A percentile compares a stretch with the other conserved stretches of the same genome.
Conservation (phyloP, 53 echinoderm and acorn worm genomes). For the Holothuria leucospilota region DNA sequence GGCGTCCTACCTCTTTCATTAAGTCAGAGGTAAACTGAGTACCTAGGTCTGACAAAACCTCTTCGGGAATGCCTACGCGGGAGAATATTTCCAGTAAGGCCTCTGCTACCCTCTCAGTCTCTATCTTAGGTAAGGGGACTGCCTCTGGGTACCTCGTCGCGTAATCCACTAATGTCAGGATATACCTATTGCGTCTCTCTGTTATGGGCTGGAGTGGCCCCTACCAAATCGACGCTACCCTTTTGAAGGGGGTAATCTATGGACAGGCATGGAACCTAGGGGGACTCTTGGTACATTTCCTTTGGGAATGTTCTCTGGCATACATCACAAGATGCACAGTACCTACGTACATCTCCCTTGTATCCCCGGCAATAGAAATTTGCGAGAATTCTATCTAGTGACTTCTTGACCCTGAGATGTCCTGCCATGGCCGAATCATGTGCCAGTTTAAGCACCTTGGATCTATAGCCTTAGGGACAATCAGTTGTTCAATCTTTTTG, state of each 20-base stretch:
- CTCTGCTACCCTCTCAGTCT: slow-evolving; percentile 63
- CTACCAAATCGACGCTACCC: slow-evolving; percentile 42
- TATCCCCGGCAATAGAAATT: slow-evolving; percentile 64
- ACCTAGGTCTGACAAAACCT: slow-evolving; percentile 67
- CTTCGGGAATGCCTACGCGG: slow-evolving; percentile 58
- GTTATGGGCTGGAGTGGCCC: slow-evolving; percentile 39
- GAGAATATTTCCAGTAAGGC: slow-evolving; percentile 73
- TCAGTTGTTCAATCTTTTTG: slow-evolving; percentile 22
- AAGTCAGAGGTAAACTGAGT: slow-evolving; percentile 69
- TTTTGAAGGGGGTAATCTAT: slow-evolving; percentile 47
- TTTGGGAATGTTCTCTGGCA: slow-evolving; percentile 58
- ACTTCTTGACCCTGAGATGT: slow-evolving; percentile 44
- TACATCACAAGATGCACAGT: slow-evolving; percentile 60
- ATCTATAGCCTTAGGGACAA: slow-evolving; percentile 46
- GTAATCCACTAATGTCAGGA: slow-evolving; percentile 43
- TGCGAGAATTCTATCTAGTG: slow-evolving; percentile 21
- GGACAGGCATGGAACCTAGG: slow-evolving; percentile 31
- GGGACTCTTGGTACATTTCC: slow-evolving; percentile 55
- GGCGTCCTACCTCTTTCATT: slow-evolving; percentile 52
- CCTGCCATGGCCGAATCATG: slow-evolving; percentile 28
- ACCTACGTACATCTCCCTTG: slow-evolving; percentile 45
- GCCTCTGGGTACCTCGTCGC: slow-evolving; percentile 57
- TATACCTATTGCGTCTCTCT: slow-evolving; percentile 31
- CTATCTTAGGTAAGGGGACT: slow-evolving; percentile 58
- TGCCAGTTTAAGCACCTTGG: slow-evolving; percentile 50